Evolutionary conservation across 1,140 invertebrate genomes (phyloP).

Genomic region (Atta texana): DNA sequence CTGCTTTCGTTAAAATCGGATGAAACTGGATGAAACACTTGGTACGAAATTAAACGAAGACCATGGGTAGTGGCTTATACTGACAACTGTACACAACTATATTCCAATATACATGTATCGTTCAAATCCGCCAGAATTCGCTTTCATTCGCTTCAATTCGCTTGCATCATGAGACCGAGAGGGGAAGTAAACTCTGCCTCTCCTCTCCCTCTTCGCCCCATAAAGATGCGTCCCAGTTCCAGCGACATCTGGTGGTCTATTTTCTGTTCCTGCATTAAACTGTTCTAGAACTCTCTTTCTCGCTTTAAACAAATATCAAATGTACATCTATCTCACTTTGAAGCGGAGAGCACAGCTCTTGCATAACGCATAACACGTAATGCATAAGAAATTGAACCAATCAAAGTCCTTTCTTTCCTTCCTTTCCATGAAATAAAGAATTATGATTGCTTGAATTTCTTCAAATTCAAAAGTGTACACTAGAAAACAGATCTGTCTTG

Average conservation of each 20-base stretch:
- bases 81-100: background rate
- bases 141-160: constrained; percentile 1
- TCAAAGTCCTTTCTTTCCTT: too few species aligned
- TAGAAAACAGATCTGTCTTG: too few species aligned
- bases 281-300: too few species aligned
- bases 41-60: constrained; percentile 76
- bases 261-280: too few species aligned
- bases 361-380: too few species aligned
- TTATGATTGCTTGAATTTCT: too few species aligned
- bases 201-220: background rate
- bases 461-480: too few species aligned
- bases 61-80: constrained; percentile 73
- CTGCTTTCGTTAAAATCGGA: constrained; percentile 44
- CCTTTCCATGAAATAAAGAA: too few species aligned
- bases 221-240: background rate
- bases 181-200: background rate
- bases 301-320: too few species aligned
- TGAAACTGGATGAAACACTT: constrained; percentile 73
- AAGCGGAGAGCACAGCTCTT: too few species aligned
- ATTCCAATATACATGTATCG: background rate
- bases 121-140: background rate
- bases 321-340: too few species aligned
- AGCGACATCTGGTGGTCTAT: background rate
- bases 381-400: too few species aligned
- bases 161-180: background rate